Conservation (phyloP, 2,888 invertebrate genomes). For the Dicyrtoma fusca region DNA sequence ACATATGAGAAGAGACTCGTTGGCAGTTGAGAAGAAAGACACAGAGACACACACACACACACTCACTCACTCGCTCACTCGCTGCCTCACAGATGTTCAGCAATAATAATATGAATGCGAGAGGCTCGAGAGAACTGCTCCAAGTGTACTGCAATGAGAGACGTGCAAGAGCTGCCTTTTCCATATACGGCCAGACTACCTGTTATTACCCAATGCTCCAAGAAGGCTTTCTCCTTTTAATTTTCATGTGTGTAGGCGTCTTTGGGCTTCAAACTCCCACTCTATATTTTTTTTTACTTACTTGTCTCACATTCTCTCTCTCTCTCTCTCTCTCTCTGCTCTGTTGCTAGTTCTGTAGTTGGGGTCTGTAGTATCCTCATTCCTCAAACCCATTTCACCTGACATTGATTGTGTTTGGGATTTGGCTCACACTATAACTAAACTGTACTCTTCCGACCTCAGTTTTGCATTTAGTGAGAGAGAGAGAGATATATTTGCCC, state of each 20-base stretch:
- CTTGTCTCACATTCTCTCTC: not conserved
- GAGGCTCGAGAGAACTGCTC: not conserved
- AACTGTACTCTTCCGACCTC: conserved; percentile 28
- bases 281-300: conserved; percentile 26
- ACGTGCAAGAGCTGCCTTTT: conserved; percentile 36
- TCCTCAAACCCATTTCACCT: conserved; percentile 26
- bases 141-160: conserved; percentile 22
- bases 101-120: conserved; percentile 5
- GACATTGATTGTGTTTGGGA: conserved; percentile 41
- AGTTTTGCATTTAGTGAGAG: conserved; percentile 2
- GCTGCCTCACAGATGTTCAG: conserved; percentile 8
- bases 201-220: conserved; percentile 53
- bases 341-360: not conserved
- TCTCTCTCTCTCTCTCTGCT: not conserved
- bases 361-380: not conserved
- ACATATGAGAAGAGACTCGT: too few relatives aligned
- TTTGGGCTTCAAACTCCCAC: conserved; percentile 42
- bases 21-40: not conserved
- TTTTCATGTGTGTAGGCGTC: conserved; percentile 54
- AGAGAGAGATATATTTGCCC: conserved; percentile 30
- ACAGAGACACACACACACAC: not conserved
- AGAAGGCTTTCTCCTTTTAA: conserved; percentile 56
- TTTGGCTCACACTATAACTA: conserved; percentile 38
- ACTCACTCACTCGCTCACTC: conserved; percentile 9
- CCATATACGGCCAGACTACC: conserved; percentile 54